A percentile compares a stretch with the other conserved stretches of the same genome.
Evolutionary conservation across 2,113 vertebrate genomes (phyloP).

Genomic region (Microcebus griseorufus): DNA sequence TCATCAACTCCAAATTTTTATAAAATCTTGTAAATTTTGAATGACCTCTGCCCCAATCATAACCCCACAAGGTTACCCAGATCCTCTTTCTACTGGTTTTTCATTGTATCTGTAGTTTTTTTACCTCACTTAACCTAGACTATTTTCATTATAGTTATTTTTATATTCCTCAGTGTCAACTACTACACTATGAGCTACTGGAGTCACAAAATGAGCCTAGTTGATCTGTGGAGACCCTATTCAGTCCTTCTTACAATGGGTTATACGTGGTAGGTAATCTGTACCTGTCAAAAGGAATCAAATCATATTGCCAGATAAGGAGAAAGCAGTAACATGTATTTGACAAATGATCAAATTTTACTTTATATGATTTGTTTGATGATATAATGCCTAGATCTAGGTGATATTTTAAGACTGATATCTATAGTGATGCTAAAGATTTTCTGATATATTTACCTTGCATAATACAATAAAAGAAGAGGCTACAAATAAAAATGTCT

Average conservation of each 20-base stretch:
- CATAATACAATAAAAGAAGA: slow-evolving; percentile 30
- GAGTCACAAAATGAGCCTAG: not conserved
- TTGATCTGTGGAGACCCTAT: not conserved
- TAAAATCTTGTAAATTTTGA: not conserved
- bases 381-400: slow-evolving; percentile 25
- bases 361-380: not conserved
- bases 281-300: not conserved
- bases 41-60: not conserved
- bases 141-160: not conserved
- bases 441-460: slow-evolving; percentile 61
- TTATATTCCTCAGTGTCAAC: not conserved
- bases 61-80: not conserved
- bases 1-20: not conserved
- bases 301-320: slow-evolving; percentile 17
- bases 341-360: slow-evolving; percentile 53
- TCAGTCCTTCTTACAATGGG: not conserved
- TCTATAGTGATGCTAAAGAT: not conserved
- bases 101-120: not conserved
- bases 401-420: slow-evolving; percentile 32
- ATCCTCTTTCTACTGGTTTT: not conserved
- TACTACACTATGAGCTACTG: not conserved
- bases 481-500: slow-evolving; percentile 43
- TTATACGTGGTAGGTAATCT: not conserved
- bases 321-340: not conserved
- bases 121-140: not conserved